A percentile compares a stretch with the other conserved stretches of the same genome.
These are phyloP conservation scores for Drosophila vallismaia DNA, from an alignment of 2,888 invertebrate genomes.

Conservation along the genomic window DNA sequence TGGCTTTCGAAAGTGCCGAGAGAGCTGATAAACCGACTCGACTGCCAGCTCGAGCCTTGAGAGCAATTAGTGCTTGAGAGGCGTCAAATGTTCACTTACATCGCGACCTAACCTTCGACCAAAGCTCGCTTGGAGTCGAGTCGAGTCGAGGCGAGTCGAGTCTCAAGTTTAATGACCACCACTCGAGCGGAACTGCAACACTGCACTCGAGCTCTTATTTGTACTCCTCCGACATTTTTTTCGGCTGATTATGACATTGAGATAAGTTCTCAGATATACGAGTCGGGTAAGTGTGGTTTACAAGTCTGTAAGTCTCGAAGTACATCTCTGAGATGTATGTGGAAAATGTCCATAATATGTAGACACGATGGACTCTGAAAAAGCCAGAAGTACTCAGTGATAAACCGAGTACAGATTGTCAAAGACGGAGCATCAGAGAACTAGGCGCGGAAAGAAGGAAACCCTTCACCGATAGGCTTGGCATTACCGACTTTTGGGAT, in stretches of 20 bases:
- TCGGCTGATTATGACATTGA: constrained; percentile 70
- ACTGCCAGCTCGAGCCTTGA: constrained; percentile 26
- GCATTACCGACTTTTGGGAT: background rate
- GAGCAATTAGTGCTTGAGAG: constrained; percentile 46
- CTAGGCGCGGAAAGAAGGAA: constrained; percentile 57
- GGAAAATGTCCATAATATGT: constrained; percentile 50
- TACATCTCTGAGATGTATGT: constrained; percentile 19
- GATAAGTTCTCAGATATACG: constrained; percentile 36
- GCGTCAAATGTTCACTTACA: constrained; percentile 32
- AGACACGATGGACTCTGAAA: constrained; percentile 40
- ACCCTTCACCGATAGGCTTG: background rate
- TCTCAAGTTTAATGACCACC: constrained; percentile 20
- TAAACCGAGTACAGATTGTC: constrained; percentile 65
- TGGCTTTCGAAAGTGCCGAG: constrained; percentile 41
- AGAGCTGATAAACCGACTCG: constrained; percentile 9
- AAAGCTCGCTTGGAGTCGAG: constrained; percentile 1
- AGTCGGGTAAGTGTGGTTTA: background rate
- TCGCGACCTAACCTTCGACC: constrained; percentile 23
- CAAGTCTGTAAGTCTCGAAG: background rate
- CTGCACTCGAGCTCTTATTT: constrained; percentile 24
- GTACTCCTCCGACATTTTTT: constrained; percentile 9
- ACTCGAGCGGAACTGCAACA: constrained; percentile 3
- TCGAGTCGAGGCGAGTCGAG: too few relatives aligned
- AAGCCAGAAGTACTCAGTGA: constrained; percentile 28
- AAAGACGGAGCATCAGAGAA: constrained; percentile 51